Conservation (phyloP, 2,888 invertebrate genomes). For the Druceiella hillmani region DNA sequence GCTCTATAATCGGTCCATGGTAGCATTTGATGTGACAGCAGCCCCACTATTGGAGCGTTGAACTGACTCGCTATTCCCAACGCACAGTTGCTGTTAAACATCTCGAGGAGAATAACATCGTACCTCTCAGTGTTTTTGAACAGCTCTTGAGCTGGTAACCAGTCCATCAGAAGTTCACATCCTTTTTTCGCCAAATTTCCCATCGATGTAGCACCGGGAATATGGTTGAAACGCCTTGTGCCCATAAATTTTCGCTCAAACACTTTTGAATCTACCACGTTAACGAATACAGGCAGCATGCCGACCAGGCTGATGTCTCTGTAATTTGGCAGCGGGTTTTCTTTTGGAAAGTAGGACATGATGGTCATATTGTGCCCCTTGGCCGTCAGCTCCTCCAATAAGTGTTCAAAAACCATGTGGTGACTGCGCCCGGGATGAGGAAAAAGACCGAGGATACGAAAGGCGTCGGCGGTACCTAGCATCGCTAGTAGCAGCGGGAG, state of each 20-base stretch:
- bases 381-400: slow-evolving; percentile 48
- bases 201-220: no score
- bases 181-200: slow-evolving; percentile 34
- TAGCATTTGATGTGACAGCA: slow-evolving; percentile 53
- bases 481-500: no score
- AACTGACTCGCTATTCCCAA: slow-evolving; percentile 54
- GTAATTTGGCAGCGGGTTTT: slow-evolving; percentile 35
- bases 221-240: slow-evolving; percentile 31
- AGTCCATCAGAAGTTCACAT: slow-evolving; percentile 37
- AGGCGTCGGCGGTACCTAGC: slow-evolving; percentile 33
- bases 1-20: slow-evolving; percentile 50
- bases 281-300: slow-evolving; percentile 35
- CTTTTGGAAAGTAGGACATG: slow-evolving; percentile 52
- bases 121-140: slow-evolving; percentile 40
- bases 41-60: slow-evolving; percentile 50
- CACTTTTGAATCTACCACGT: slow-evolving; percentile 32
- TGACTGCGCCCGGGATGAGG: slow-evolving; percentile 58
- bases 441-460: slow-evolving; percentile 54
- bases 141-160: slow-evolving; percentile 35
- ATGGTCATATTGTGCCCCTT: slow-evolving; percentile 58
- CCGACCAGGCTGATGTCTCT: slow-evolving; percentile 43
- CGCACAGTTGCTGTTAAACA: slow-evolving; percentile 61
- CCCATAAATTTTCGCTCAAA: slow-evolving; percentile 29
- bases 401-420: slow-evolving; percentile 53
- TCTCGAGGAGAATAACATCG: slow-evolving; percentile 57